Evolutionary conservation across 2,797 vertebrate genomes (phyloP).

Genomic region (Chanos chanos): DNA sequence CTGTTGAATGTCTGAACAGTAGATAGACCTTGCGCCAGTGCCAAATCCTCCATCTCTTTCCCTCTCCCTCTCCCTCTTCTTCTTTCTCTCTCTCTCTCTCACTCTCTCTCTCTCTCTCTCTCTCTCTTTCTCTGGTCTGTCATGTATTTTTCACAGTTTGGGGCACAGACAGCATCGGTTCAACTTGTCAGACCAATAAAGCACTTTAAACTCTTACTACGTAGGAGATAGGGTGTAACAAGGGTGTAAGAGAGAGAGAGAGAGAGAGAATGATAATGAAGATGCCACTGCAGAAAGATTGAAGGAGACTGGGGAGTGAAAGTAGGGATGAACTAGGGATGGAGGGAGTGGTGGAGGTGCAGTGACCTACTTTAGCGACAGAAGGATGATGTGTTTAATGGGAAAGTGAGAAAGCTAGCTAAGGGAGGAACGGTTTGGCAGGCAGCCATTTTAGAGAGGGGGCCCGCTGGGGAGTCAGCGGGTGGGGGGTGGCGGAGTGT

Average conservation of each 20-base stretch:
- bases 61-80: no score
- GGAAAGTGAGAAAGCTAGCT: not conserved
- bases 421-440: slow-evolving; percentile 38
- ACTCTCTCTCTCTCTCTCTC: slow-evolving; percentile 12
- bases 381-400: slow-evolving; percentile 48
- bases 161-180: slow-evolving; percentile 35
- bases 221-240: slow-evolving; percentile 2
- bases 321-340: no score
- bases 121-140: not conserved
- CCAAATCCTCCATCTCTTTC: no score
- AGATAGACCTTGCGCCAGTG: not conserved
- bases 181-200: slow-evolving; percentile 41
- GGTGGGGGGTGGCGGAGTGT: no score
- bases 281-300: slow-evolving; percentile 18
- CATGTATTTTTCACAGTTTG: slow-evolving; percentile 40
- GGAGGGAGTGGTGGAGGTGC: slow-evolving; percentile 38
- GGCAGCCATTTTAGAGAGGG: slow-evolving; percentile 50
- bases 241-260: not conserved
- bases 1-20: slow-evolving; percentile 21
- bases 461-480: no score
- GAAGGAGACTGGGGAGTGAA: slow-evolving; percentile 23
- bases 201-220: slow-evolving; percentile 41
- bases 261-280: slow-evolving; percentile 23
- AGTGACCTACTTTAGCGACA: slow-evolving; percentile 55
- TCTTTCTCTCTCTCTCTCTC: slow-evolving; percentile 7